Conservation (phyloP, 35 echinoderm and acorn worm species). For the Nesometra sesokonis region DNA sequence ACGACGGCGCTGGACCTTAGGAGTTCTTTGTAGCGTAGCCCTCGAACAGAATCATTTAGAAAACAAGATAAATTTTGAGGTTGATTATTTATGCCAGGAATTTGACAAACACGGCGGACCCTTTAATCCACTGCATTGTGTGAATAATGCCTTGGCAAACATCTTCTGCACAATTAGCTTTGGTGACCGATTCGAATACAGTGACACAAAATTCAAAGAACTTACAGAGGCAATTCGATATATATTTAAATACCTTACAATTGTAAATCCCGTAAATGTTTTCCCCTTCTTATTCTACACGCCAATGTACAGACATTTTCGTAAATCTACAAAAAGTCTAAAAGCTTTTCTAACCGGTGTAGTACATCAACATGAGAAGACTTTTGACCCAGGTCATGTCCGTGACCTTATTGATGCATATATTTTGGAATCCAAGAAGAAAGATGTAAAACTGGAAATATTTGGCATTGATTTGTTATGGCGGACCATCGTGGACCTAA, state of each 20-base stretch:
- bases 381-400: conserved; percentile 29
- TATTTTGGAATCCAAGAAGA: conserved; percentile 20
- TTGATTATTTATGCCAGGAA: background rate
- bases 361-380: conserved; percentile 18
- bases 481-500: conserved; percentile 36
- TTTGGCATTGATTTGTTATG: background rate
- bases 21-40: background rate
- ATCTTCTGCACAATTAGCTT: conserved; percentile 44
- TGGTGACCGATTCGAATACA: conserved; percentile 40
- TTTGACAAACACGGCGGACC: background rate
- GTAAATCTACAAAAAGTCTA: background rate
- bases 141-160: conserved; percentile 42
- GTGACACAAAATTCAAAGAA: conserved; percentile 37
- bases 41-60: background rate
- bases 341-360: conserved; percentile 10
- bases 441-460: conserved; percentile 3
- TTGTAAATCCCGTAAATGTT: background rate
- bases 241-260: conserved; percentile 3
- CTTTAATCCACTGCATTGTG: conserved; percentile 25
- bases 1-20: background rate
- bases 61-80: too few relatives aligned
- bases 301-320: background rate
- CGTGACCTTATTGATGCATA: conserved; percentile 52
- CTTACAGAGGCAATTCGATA: conserved; percentile 3
- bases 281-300: conserved; percentile 7